phyloP scores from a whole-genome alignment of 2,797 vertebrate species.

The Iguana delicatissima region DNA sequence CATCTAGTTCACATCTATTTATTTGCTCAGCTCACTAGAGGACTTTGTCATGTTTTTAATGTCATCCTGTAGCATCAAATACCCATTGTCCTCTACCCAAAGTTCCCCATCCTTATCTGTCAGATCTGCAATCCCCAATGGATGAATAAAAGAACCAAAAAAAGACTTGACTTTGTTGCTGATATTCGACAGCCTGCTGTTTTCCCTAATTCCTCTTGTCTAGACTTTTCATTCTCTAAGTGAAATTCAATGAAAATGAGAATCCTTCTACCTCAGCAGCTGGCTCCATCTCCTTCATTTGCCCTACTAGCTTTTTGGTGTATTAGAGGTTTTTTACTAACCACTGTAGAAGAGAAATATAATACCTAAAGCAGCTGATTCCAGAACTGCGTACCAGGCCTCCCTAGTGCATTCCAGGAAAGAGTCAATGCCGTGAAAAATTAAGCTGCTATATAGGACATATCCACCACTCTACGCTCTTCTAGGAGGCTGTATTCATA shows the following conservation, averaged over 20 bases:
- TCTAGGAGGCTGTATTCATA: neutral
- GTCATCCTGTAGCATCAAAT: neutral
- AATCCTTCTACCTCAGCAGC: neutral
- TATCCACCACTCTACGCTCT: neutral
- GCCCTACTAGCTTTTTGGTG: neutral
- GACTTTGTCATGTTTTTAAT: slow-evolving; percentile 12
- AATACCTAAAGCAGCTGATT: neutral
- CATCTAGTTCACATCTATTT: slow-evolving; percentile 13
- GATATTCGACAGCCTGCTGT: slow-evolving; percentile 27
- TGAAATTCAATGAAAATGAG: slow-evolving; percentile 16
- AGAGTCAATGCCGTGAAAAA: neutral
- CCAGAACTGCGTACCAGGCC: neutral
- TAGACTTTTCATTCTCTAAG: slow-evolving; percentile 26
- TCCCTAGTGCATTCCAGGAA: neutral
- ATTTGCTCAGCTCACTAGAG: slow-evolving; percentile 1
- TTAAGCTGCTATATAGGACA: neutral
- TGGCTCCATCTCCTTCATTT: slow-evolving; percentile 15
- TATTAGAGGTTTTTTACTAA: neutral
- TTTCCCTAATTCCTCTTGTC: neutral
- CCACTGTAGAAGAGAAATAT: neutral
- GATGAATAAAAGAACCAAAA: slow-evolving; percentile 11
- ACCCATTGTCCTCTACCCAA: slow-evolving; percentile 2
- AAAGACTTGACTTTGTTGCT: slow-evolving; percentile 11
- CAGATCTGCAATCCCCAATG: slow-evolving; percentile 14
- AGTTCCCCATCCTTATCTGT: slow-evolving; percentile 10